A percentile compares a stretch with the other conserved stretches of the same genome.
phyloP scores from a whole-genome alignment of 2,113 vertebrate genomes.

The Progne subis region DNA sequence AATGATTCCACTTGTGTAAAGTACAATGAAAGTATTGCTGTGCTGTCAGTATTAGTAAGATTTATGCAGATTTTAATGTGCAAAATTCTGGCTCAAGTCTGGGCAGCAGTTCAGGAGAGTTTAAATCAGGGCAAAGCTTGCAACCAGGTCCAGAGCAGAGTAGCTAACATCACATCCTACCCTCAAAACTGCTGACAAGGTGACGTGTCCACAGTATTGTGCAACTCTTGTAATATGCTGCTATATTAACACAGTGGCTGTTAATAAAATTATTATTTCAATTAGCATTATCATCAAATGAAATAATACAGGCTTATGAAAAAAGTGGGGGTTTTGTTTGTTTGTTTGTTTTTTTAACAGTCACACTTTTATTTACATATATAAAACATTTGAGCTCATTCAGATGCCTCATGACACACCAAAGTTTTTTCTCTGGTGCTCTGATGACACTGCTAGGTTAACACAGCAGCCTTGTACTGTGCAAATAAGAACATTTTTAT shows the following conservation, averaged over 20 bases:
- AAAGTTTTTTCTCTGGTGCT: background rate
- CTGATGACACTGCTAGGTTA: background rate
- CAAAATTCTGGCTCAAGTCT: background rate
- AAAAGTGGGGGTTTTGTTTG: background rate
- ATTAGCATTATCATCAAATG: background rate
- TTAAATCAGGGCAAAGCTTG: background rate
- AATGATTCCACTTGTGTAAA: background rate
- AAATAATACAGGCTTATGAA: background rate
- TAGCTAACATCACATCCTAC: background rate
- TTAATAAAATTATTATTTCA: background rate
- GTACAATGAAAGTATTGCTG: background rate
- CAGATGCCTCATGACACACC: background rate
- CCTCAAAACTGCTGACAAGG: background rate
- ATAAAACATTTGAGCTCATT: background rate
- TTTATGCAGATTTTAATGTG: background rate
- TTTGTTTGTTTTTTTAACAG: background rate
- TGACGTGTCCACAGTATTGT: background rate
- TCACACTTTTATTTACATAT: background rate
- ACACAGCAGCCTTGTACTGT: background rate
- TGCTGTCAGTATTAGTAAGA: background rate
- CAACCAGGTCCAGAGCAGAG: background rate
- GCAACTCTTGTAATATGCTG: background rate
- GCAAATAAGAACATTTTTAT: slow-evolving; percentile 2
- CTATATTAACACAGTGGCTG: background rate
- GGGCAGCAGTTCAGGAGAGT: background rate